Conservation (phyloP, 2,113 vertebrate genomes). For the Casuarius casuarius region DNA sequence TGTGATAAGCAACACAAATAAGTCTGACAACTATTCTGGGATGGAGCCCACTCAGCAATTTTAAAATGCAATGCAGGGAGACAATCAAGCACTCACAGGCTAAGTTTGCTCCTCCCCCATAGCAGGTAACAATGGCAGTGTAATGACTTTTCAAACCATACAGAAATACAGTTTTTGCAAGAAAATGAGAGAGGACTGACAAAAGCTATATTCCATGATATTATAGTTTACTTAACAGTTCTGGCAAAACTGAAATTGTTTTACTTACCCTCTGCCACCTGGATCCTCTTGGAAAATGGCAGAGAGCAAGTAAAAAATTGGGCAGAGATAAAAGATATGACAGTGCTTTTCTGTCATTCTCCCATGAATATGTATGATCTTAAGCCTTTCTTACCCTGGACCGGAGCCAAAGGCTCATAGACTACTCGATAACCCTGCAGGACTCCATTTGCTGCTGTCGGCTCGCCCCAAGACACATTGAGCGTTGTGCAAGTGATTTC, state of each 20-base stretch:
- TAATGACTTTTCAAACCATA: slow-evolving; percentile 15
- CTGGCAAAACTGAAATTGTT: slow-evolving; percentile 26
- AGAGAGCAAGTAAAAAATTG: slow-evolving; percentile 34
- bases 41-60: slow-evolving; percentile 42
- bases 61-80: not conserved
- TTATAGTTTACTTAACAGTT: not conserved
- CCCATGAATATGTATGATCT: not conserved
- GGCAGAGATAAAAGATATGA: slow-evolving; percentile 23
- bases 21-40: not conserved
- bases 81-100: not conserved
- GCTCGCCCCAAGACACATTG: slow-evolving; percentile 93
- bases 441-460: slow-evolving; percentile 87
- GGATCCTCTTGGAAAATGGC: not conserved
- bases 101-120: not conserved
- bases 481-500: slow-evolving; percentile 91
- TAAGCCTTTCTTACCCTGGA: slow-evolving; percentile 83
- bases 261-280: slow-evolving; percentile 59
- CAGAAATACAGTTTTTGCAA: not conserved
- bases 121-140: not conserved
- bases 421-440: slow-evolving; percentile 93
- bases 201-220: not conserved
- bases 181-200: not conserved
- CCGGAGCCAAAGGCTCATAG: slow-evolving; percentile 88
- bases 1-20: slow-evolving; percentile 26
- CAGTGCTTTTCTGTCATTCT: not conserved